A percentile compares a stretch with the other conserved stretches of the same genome.
phyloP scores from a whole-genome alignment of 2,797 vertebrate genomes.

The Aldrovandia affinis region DNA sequence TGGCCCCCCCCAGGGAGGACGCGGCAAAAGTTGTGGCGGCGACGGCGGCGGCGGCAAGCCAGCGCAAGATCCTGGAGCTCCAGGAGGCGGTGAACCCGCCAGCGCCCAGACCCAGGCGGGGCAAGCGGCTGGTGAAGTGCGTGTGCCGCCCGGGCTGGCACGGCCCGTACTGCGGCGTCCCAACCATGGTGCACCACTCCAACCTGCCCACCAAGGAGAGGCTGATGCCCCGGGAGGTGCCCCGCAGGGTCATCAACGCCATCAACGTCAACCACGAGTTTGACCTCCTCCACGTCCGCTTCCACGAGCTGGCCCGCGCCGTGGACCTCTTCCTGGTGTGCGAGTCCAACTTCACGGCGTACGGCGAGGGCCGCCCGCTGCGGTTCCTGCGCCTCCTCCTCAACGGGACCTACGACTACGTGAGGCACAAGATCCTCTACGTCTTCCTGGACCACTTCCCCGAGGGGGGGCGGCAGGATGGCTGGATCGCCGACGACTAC shows the following conservation, averaged over 20 bases:
- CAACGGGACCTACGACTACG: conserved; percentile 91
- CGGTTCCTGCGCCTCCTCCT: conserved; percentile 86
- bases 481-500: conserved; percentile 98
- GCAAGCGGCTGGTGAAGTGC: conserved; percentile 83
- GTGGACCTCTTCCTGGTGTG: conserved; percentile 94
- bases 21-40: conserved; percentile 49
- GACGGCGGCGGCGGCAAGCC: conserved; percentile 40
- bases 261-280: conserved; percentile 98
- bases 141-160: conserved; percentile 95
- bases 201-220: conserved; percentile 96
- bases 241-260: conserved; percentile 91
- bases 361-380: conserved; percentile 87
- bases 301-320: conserved; percentile 86
- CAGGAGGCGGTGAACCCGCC: conserved; percentile 52
- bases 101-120: conserved; percentile 59
- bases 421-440: conserved; percentile 92
- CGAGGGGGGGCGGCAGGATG: conserved; percentile 89
- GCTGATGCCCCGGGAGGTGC: conserved; percentile 82
- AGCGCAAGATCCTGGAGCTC: conserved; percentile 64
- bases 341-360: conserved; percentile 97
- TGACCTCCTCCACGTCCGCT: conserved; percentile 91
- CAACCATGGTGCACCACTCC: conserved; percentile 96
- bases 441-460: conserved; percentile 98
- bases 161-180: conserved; percentile 93
- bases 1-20: conserved; percentile 65